Percentiles rank a stretch among this genome's conserved stretches.
phyloP scores from a whole-genome alignment of 2,113 vertebrate species.

The Crypturellus undulatus region DNA sequence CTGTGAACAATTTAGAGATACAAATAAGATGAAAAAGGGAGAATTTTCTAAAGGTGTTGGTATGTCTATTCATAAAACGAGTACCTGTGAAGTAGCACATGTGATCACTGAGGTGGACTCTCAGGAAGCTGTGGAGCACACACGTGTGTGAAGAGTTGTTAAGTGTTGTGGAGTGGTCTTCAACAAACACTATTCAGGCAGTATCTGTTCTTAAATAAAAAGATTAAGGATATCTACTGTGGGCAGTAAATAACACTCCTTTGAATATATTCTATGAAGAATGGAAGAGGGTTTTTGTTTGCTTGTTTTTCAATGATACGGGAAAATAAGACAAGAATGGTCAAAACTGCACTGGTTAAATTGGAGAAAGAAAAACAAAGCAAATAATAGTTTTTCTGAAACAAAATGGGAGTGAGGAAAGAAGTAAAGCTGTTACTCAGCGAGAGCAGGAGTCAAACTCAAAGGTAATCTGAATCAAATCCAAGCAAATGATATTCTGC shows the following conservation, averaged over 20 bases:
- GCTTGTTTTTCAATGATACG: no score
- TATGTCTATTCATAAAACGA: not conserved
- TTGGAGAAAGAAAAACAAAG: not conserved
- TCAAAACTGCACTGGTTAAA: not conserved
- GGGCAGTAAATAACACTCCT: not conserved
- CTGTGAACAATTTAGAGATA: not conserved
- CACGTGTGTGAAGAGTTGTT: not conserved
- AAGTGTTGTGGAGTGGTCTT: not conserved
- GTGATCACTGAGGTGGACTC: fast-evolving
- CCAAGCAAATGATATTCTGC: not conserved
- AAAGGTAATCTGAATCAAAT: not conserved
- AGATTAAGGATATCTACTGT: not conserved
- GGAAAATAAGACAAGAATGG: not conserved
- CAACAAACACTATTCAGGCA: not conserved
- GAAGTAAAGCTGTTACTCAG: not conserved
- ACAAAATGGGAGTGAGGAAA: not conserved
- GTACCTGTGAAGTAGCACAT: not conserved
- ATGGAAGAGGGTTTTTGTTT: no score
- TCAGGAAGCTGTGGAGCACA: not conserved
- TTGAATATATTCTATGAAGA: not conserved
- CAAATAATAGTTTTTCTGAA: not conserved
- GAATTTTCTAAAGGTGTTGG: not conserved
- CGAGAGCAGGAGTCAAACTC: not conserved
- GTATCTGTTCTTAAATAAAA: not conserved
- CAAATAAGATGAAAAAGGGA: not conserved